Evolutionary conservation across 2,113 vertebrate species (phyloP).

Genomic region (Antechinus stuartii): DNA sequence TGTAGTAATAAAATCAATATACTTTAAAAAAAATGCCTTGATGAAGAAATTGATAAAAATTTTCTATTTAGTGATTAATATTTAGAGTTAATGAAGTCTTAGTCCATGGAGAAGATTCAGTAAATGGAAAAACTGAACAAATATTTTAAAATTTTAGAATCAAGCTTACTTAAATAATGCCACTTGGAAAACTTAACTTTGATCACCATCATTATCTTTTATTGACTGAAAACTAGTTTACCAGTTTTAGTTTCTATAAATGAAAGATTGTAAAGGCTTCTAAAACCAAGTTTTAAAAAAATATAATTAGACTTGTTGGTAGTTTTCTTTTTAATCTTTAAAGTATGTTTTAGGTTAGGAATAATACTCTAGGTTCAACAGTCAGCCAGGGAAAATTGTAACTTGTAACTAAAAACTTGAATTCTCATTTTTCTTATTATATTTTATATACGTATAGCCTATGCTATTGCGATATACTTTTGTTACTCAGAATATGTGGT

Average conservation of each 20-base stretch:
- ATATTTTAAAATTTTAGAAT: neutral
- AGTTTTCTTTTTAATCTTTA: neutral
- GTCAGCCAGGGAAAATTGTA: neutral
- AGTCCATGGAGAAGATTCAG: neutral
- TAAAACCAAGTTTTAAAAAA: neutral
- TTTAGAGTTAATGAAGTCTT: neutral
- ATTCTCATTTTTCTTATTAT: neutral
- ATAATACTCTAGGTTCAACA: neutral
- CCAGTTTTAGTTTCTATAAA: slow-evolving; percentile 17
- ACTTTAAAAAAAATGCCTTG: slow-evolving; percentile 19
- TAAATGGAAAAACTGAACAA: slow-evolving; percentile 1
- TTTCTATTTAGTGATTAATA: slow-evolving; percentile 20
- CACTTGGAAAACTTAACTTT: slow-evolving; percentile 29
- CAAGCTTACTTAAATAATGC: neutral
- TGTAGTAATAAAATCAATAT: neutral
- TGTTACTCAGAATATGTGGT: neutral
- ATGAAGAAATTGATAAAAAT: slow-evolving; percentile 8
- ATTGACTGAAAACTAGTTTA: slow-evolving; percentile 3
- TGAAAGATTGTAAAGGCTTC: neutral
- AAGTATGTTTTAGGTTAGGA: slow-evolving; percentile 21
- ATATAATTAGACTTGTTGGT: neutral
- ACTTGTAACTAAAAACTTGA: neutral
- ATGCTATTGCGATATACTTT: neutral
- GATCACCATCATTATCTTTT: neutral
- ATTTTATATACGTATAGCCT: neutral